Evolutionary conservation across 1,140 invertebrate genomes (phyloP).

Genomic region (Condylostylus longicornis): DNA sequence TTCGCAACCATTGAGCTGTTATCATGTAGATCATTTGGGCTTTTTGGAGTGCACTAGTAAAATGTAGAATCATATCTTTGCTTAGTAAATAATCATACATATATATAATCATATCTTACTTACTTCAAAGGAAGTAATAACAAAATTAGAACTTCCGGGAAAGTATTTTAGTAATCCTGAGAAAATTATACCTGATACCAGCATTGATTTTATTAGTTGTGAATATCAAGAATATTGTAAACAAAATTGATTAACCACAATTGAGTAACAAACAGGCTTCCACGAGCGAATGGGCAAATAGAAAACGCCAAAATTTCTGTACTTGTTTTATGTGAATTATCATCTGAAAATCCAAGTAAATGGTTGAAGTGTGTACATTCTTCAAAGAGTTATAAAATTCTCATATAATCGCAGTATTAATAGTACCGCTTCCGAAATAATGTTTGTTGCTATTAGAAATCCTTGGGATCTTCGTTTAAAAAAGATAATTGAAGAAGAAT

Average conservation of each 20-base stretch:
- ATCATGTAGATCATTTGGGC: slow-evolving; percentile 14
- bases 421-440: slow-evolving; percentile 5
- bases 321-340: no score
- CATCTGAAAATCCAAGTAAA: slow-evolving; percentile 1
- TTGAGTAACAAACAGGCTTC: slow-evolving; percentile 18
- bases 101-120: slow-evolving; percentile 25
- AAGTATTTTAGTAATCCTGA: slow-evolving; percentile 22
- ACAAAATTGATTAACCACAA: slow-evolving; percentile 12
- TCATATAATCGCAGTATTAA: slow-evolving; percentile 1
- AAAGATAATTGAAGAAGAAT: background rate
- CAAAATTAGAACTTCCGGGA: slow-evolving; percentile 13
- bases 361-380: slow-evolving; percentile 4
- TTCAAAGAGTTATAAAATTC: slow-evolving; percentile 6
- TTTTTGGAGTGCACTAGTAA: slow-evolving; percentile 25
- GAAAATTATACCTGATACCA: slow-evolving; percentile 2
- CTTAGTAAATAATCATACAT: slow-evolving; percentile 25
- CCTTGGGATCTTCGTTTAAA: background rate
- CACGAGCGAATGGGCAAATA: slow-evolving; percentile 21
- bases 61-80: slow-evolving; percentile 25
- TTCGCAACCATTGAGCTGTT: slow-evolving; percentile 14
- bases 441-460: slow-evolving; percentile 2
- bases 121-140: slow-evolving; percentile 13
- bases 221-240: slow-evolving; percentile 21
- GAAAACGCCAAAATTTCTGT: no score
- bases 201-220: slow-evolving; percentile 11